phyloP scores from a whole-genome alignment of 1,140 invertebrate genomes.

The Oryzaephilus surinamensis region DNA sequence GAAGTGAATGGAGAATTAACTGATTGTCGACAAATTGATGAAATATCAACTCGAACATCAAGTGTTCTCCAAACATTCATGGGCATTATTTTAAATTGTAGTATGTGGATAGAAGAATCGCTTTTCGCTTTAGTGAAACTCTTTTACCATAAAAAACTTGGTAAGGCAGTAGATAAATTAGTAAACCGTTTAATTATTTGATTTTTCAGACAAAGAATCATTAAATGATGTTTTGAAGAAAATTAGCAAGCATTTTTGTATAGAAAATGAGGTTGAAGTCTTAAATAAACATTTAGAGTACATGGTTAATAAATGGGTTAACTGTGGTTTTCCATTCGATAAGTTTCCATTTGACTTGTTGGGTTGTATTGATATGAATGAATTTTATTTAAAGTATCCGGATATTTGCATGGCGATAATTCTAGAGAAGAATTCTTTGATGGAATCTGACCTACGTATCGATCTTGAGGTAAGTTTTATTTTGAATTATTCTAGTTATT shows the following conservation, averaged over 20 bases:
- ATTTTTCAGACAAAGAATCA: neutral
- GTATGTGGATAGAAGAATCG: constrained; percentile 34
- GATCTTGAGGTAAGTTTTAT: too few relatives aligned
- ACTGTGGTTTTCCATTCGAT: constrained; percentile 12
- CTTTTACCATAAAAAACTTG: constrained; percentile 28
- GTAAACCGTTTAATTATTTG: neutral
- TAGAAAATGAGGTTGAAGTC: constrained; percentile 21
- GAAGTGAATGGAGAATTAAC: constrained; percentile 16
- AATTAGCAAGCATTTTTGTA: constrained; percentile 17
- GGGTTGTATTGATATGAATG: constrained; percentile 24
- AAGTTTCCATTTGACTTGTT: constrained; percentile 34
- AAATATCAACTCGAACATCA: constrained; percentile 30
- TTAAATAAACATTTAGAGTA: constrained; percentile 36
- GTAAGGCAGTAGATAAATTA: constrained; percentile 8
- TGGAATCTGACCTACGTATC: too few relatives aligned
- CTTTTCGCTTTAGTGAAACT: constrained; percentile 35
- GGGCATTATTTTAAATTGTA: constrained; percentile 33
- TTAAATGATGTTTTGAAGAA: constrained; percentile 23
- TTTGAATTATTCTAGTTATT: too few relatives aligned
- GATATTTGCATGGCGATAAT: too few relatives aligned
- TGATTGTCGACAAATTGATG: constrained; percentile 30
- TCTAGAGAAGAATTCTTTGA: too few relatives aligned
- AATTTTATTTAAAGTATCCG: constrained; percentile 37
- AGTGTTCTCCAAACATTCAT: constrained; percentile 34
- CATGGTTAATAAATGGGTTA: constrained; percentile 2